Evolutionary conservation across 2,113 vertebrate genomes (phyloP), one percentile per base, ranked within the genome.

Genomic region (Elephantulus edwardii): DNA sequence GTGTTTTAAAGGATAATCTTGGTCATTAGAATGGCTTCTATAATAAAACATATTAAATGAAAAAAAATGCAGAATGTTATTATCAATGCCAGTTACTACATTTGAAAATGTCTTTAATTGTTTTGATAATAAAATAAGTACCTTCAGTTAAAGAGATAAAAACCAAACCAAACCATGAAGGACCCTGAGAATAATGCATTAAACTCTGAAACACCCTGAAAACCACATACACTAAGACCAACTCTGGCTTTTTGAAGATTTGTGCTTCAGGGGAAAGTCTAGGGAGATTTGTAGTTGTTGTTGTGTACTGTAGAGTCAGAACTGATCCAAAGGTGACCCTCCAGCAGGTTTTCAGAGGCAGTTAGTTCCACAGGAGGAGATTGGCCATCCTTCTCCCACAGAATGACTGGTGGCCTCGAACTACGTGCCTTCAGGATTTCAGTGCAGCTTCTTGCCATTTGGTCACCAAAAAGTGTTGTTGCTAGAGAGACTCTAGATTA

Each of bases 1-100:
- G 74, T 30, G 19, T 54, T 87, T 90, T 79, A 82, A 93, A 95
- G 40, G 75, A 86, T 85, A 75, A 75, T 83, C 30, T 76, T 52
- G 24, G 66, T 40, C n/a, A 76, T 85, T 62, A 80, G 35, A 20
- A 35, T 92, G 76, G 33, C 24, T 82, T 93, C 72, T 68, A 89
- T 85, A 76, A 90, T 48, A 86, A 75, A 84, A 40, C 17, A 52
- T 42, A 22, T 14, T 28, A 58, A 50, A 88, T 42, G 54, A 56
- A 44, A 86, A 44, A 86, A 88, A 75, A 90, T 4, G 77, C 50
- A 70, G 7, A 56, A 24, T n/a, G 35, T 54, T 86, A 8, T 44
- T 84, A 42, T 24, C 56, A 52, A 85, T 82, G 48, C 42, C 28
- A 74, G 9, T 50, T 38, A 74, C 26, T 58, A 60, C 26, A 72